phyloP scores from a whole-genome alignment of 2,797 vertebrate species.

The Echiichthys vipera region DNA sequence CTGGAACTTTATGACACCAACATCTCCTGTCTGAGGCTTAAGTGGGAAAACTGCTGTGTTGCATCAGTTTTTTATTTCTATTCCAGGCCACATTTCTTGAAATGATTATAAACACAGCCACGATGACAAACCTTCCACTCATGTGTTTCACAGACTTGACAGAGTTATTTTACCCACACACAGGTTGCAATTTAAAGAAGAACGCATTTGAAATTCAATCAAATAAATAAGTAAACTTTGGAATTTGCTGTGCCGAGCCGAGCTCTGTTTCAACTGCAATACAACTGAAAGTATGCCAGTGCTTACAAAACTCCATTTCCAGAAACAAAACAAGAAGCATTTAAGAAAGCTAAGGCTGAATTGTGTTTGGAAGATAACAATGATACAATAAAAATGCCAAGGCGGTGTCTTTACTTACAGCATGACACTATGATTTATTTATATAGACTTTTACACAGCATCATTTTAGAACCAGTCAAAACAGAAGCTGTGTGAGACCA shows the following conservation, averaged over 20 bases:
- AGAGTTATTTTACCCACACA: no score
- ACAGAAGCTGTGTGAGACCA: background rate
- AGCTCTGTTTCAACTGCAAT: constrained; percentile 1
- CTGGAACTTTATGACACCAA: constrained; percentile 35
- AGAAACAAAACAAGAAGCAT: constrained; percentile 23
- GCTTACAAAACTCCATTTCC: background rate
- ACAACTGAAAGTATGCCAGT: constrained; percentile 47
- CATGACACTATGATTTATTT: no score
- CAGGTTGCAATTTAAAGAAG: background rate
- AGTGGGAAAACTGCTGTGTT: constrained; percentile 51
- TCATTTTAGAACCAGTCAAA: background rate
- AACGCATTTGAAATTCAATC: constrained; percentile 5
- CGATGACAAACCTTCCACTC: background rate
- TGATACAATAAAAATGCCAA: constrained; percentile 1
- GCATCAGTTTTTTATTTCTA: constrained; percentile 26
- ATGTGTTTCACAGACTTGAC: constrained; percentile 18
- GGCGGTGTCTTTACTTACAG: background rate
- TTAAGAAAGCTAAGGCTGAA: background rate
- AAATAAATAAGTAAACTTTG: constrained; percentile 9
- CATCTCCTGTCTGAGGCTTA: constrained; percentile 15
- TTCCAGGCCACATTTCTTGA: constrained; percentile 47
- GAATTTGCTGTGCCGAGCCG: constrained; percentile 4
- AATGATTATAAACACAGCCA: constrained; percentile 53
- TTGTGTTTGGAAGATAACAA: constrained; percentile 8
- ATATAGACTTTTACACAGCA: background rate